Percentiles rank a stretch among this genome's conserved stretches.
Conservation (phyloP, 2,113 vertebrate genomes). For the Mesoclemmys tuberculata region DNA sequence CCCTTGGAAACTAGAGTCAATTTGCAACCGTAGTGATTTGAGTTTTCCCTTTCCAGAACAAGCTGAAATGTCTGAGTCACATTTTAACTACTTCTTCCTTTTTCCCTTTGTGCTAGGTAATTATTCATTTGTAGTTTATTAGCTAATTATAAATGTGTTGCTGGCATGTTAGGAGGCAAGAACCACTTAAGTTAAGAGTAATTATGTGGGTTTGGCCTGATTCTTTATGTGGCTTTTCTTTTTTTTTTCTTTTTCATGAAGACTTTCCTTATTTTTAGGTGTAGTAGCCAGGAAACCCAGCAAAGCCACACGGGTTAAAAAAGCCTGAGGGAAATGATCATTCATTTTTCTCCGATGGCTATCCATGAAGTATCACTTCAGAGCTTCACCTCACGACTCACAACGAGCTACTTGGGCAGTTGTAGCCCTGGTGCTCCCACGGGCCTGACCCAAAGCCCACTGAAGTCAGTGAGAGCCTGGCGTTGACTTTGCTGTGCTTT, state of each 20-base stretch:
- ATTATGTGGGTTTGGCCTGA: rapidly evolving
- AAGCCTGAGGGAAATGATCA: neutral
- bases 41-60: neutral
- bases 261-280: rapidly evolving
- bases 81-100: neutral
- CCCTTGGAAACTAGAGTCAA: neutral
- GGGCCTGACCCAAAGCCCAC: neutral
- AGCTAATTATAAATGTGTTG: neutral
- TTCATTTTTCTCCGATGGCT: neutral
- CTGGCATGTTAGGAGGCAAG: neutral
- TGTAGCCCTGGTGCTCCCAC: neutral
- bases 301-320: neutral
- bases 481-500: neutral
- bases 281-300: neutral
- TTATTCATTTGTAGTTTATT: neutral
- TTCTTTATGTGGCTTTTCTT: neutral
- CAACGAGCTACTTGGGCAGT: neutral
- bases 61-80: neutral
- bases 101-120: neutral
- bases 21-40: neutral
- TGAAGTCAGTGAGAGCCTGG: neutral
- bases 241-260: neutral
- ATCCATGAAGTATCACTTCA: neutral
- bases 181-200: rapidly evolving
- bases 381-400: neutral